Evolutionary conservation across 2,113 vertebrate genomes (phyloP).

Genomic region (Otocyon megalotis): DNA sequence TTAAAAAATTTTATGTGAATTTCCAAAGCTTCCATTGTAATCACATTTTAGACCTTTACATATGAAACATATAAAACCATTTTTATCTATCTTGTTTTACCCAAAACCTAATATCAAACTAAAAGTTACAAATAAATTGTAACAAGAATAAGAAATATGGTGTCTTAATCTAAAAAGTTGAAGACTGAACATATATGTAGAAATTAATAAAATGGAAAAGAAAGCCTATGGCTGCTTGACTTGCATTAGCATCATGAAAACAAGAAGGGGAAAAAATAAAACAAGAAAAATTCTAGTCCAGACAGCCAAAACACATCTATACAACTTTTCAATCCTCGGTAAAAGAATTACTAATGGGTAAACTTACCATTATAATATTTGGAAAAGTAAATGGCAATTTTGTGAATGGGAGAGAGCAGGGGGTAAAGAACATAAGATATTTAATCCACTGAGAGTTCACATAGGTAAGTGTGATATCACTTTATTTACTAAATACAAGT

Average conservation of each 20-base stretch:
- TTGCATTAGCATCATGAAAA: background rate
- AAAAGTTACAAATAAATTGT: slow-evolving; percentile 40
- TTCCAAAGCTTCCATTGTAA: background rate
- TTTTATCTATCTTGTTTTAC: slow-evolving; percentile 18
- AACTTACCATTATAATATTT: background rate
- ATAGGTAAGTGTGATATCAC: background rate
- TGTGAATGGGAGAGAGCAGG: background rate
- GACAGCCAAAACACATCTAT: background rate
- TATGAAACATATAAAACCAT: background rate
- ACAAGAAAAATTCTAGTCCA: slow-evolving; percentile 37
- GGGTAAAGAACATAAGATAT: background rate
- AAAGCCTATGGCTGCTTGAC: background rate
- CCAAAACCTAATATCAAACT: slow-evolving; percentile 40
- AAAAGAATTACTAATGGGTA: background rate
- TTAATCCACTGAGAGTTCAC: background rate
- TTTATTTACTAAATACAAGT: background rate
- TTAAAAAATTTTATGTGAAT: background rate
- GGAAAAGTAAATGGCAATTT: background rate
- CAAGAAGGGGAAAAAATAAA: background rate
- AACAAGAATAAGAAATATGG: slow-evolving; percentile 50
- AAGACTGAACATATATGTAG: background rate
- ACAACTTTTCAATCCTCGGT: background rate
- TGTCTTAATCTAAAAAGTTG: background rate
- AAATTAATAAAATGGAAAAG: slow-evolving; percentile 10
- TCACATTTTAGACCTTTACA: slow-evolving; percentile 30